These are phyloP conservation scores for Pelmatolapia mariae DNA, from an alignment of 2,113 vertebrate species.

Conservation along the genomic window DNA sequence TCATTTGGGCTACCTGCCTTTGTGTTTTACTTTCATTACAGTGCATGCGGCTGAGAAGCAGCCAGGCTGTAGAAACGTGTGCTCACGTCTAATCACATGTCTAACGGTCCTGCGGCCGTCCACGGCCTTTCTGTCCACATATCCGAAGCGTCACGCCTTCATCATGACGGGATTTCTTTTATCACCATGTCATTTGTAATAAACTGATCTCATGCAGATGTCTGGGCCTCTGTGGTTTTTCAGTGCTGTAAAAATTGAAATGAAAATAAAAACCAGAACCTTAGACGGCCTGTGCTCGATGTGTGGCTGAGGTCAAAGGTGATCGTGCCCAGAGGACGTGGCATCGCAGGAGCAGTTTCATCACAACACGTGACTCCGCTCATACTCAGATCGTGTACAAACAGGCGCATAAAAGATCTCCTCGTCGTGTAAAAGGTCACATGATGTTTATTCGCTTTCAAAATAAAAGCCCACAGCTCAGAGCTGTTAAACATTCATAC, in stretches of 20 bases:
- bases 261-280: neutral
- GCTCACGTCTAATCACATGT: neutral
- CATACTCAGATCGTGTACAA: neutral
- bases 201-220: constrained; percentile 51
- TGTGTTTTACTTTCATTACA: neutral
- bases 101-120: neutral
- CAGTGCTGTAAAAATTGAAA: neutral
- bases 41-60: constrained; percentile 16
- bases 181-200: constrained; percentile 60
- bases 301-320: neutral
- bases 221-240: neutral
- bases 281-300: neutral
- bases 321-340: neutral
- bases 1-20: neutral
- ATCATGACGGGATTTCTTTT: constrained; percentile 26
- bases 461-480: neutral
- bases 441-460: neutral
- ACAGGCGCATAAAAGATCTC: neutral
- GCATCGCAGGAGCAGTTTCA: neutral
- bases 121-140: neutral
- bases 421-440: neutral
- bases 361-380: neutral
- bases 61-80: neutral
- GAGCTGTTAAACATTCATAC: neutral
- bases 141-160: neutral